Evolutionary conservation across 2,888 invertebrate species (phyloP).

Genomic region (Drosophila picticornis): DNA sequence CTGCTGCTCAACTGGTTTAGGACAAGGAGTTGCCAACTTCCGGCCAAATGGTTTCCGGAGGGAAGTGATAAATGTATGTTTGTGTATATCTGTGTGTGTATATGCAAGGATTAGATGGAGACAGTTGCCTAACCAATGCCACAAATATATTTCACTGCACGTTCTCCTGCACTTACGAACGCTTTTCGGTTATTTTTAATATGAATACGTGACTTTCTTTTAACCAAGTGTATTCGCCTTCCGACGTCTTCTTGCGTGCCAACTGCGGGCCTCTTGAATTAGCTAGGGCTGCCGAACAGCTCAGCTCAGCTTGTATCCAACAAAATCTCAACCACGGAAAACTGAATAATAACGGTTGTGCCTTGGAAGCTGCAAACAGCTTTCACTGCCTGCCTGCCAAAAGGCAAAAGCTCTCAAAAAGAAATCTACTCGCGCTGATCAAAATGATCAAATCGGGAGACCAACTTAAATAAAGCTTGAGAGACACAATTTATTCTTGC

Average conservation of each 20-base stretch:
- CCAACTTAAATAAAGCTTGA: not conserved
- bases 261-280: slow-evolving; percentile 1
- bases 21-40: slow-evolving; percentile 36
- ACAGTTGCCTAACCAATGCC: slow-evolving; percentile 19
- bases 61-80: not conserved
- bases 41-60: slow-evolving; percentile 3
- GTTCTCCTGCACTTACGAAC: slow-evolving; percentile 75
- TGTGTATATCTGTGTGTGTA: not conserved
- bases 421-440: not conserved
- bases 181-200: slow-evolving; percentile 79
- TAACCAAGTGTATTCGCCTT: slow-evolving; percentile 47
- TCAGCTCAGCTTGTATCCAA: not conserved
- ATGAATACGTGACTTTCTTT: slow-evolving; percentile 74
- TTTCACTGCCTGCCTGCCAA: not conserved
- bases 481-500: not conserved
- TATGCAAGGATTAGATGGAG: not conserved
- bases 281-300: slow-evolving; percentile 11
- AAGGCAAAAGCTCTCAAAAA: not conserved
- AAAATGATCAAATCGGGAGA: not conserved
- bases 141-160: slow-evolving; percentile 75
- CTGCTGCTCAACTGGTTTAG: slow-evolving; percentile 41
- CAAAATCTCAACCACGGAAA: not conserved
- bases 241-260: slow-evolving; percentile 20
- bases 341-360: no score
- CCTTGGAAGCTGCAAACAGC: not conserved